Conservation (phyloP, 1,140 invertebrate genomes). For the Trichonephila clavata region DNA sequence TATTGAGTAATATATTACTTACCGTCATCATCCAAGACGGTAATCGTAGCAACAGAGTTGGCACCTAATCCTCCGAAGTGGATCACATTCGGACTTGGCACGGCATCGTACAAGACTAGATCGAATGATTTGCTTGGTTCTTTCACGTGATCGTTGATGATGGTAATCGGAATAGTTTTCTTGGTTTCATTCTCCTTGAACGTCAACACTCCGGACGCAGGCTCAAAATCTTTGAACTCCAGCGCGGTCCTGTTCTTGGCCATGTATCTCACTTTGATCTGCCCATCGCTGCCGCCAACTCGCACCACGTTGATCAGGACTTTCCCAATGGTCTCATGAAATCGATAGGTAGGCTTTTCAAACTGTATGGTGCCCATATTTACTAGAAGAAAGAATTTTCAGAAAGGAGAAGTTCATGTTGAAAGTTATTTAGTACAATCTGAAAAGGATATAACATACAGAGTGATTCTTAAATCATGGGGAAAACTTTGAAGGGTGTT, state of each 20-base stretch:
- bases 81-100: background rate
- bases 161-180: background rate
- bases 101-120: background rate
- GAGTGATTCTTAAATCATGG: no score
- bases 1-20: background rate
- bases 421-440: no score
- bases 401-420: no score
- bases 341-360: conserved; percentile 83
- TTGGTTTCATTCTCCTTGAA: background rate
- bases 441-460: no score
- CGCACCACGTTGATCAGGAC: conserved; percentile 83
- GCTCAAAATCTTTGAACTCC: conserved; percentile 55
- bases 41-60: background rate
- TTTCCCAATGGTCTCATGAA: conserved; percentile 83
- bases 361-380: conserved; percentile 82
- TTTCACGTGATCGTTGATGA: conserved; percentile 82
- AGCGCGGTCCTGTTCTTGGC: conserved; percentile 84
- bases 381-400: background rate
- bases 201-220: background rate
- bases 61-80: background rate
- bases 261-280: conserved; percentile 83
- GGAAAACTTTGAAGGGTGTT: no score
- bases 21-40: conserved; percentile 53
- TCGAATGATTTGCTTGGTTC: background rate
- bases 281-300: conserved; percentile 84